A percentile compares a stretch with the other conserved stretches of the same genome.
These are phyloP conservation scores for Gerris buenoi DNA, from an alignment of 1,140 invertebrate genomes.

Conservation along the genomic window DNA sequence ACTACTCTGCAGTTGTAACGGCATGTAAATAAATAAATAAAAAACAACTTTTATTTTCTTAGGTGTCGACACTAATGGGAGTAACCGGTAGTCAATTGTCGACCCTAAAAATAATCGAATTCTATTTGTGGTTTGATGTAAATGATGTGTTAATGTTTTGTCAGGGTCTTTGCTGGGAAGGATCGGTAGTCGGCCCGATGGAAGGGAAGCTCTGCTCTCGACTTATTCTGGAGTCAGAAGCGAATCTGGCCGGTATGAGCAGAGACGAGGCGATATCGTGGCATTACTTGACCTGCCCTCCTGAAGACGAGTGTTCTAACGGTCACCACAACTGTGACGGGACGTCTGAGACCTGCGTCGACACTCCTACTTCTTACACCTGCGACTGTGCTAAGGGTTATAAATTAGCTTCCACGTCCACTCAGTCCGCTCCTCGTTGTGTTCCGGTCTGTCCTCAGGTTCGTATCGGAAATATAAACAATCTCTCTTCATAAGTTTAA, in stretches of 20 bases:
- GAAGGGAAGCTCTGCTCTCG: not conserved
- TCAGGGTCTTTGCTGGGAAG: conserved; percentile 54
- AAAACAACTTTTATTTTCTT: no score
- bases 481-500: no score
- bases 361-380: conserved; percentile 55
- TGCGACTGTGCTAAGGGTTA: conserved; percentile 68
- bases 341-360: conserved; percentile 68
- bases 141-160: not conserved
- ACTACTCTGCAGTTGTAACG: no score
- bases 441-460: conserved; percentile 42
- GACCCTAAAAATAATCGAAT: no score
- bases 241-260: conserved; percentile 32
- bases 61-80: no score
- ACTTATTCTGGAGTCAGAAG: conserved; percentile 21
- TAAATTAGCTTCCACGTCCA: no score
- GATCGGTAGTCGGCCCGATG: conserved; percentile 52
- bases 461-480: no score
- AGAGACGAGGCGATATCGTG: conserved; percentile 45
- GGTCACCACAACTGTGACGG: conserved; percentile 78
- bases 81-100: no score
- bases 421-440: not conserved
- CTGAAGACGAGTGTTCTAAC: conserved; percentile 86
- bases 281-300: conserved; percentile 75
- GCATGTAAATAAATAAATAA: no score
- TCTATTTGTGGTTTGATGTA: no score